Percentiles rank a stretch among this genome's conserved stretches.
phyloP scores from a whole-genome alignment of 2,888 invertebrate species.

The Cheilosia urbana region DNA sequence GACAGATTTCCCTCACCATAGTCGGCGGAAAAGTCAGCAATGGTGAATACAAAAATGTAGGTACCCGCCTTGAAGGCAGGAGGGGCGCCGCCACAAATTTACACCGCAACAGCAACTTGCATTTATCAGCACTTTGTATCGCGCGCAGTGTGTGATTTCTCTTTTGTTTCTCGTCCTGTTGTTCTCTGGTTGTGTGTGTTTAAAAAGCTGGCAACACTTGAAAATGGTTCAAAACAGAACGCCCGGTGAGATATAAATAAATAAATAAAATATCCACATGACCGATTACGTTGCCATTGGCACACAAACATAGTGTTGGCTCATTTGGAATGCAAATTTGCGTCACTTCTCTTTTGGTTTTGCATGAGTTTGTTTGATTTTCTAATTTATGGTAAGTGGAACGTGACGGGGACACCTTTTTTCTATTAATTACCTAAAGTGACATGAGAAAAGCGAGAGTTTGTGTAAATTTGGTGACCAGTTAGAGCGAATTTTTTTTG shows the following conservation, averaged over 20 bases:
- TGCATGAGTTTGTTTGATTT: background rate
- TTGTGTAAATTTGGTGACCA: background rate
- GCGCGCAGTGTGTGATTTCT: conserved; percentile 29
- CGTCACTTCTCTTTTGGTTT: conserved; percentile 3
- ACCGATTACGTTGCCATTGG: conserved; percentile 40
- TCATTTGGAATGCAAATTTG: conserved; percentile 62
- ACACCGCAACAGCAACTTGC: conserved; percentile 36
- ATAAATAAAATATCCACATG: conserved; percentile 55
- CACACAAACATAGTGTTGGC: conserved; percentile 36
- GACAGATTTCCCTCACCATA: conserved; percentile 54
- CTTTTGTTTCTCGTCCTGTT: conserved; percentile 33
- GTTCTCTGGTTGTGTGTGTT: conserved; percentile 18
- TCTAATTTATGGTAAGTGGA: conserved; percentile 33
- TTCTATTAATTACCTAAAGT: conserved; percentile 44
- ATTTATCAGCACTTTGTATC: conserved; percentile 36
- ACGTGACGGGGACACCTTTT: conserved; percentile 46
- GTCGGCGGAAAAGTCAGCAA: conserved; percentile 48
- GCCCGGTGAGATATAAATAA: conserved; percentile 22
- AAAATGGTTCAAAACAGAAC: conserved; percentile 30
- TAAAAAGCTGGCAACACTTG: conserved; percentile 15
- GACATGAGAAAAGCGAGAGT: background rate
- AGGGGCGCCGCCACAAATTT: conserved; percentile 38
- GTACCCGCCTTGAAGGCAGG: conserved; percentile 24
- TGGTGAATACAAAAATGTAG: conserved; percentile 20
- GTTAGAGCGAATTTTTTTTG: no score